phyloP scores from a whole-genome alignment of 2,797 vertebrate genomes.

The Coregonus ussuriensis region DNA sequence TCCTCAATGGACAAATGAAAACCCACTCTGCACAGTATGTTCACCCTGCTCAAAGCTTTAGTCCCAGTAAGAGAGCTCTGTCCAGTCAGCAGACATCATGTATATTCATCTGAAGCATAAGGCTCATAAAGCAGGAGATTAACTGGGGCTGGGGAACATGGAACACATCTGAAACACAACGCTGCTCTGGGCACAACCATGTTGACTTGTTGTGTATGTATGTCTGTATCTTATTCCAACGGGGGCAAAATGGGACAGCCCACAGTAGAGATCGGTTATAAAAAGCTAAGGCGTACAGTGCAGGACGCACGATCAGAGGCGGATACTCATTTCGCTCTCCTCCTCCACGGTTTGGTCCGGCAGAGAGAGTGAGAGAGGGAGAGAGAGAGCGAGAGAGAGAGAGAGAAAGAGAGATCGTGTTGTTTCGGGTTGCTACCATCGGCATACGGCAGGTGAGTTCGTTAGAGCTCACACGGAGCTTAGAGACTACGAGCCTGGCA shows the following conservation, averaged over 20 bases:
- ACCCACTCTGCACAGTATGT: neutral
- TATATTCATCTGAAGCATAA: neutral
- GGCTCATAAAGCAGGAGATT: neutral
- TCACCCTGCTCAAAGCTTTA: neutral
- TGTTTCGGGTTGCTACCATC: constrained; percentile 47
- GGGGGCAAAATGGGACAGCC: constrained; percentile 44
- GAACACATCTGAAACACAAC: too few species aligned
- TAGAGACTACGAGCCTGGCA: constrained; percentile 49
- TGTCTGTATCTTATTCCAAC: constrained; percentile 22
- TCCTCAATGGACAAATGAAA: neutral
- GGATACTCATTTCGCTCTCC: constrained; percentile 31
- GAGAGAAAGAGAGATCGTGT: constrained; percentile 54
- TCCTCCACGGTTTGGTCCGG: constrained; percentile 20
- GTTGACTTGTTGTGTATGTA: too few species aligned
- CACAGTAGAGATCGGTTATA: constrained; percentile 54
- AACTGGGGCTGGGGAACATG: too few species aligned
- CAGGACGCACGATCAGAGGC: constrained; percentile 54
- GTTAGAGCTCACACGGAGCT: constrained; percentile 63
- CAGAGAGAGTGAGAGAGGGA: constrained; percentile 12
- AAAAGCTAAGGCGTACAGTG: constrained; percentile 66
- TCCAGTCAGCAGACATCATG: neutral
- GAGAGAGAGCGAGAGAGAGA: constrained; percentile 46
- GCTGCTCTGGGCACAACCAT: too few species aligned
- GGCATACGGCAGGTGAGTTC: constrained; percentile 46
- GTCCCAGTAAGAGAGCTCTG: neutral